These are phyloP conservation scores for Drepana arcuata DNA, from an alignment of 1,140 invertebrate genomes.

Conservation along the genomic window DNA sequence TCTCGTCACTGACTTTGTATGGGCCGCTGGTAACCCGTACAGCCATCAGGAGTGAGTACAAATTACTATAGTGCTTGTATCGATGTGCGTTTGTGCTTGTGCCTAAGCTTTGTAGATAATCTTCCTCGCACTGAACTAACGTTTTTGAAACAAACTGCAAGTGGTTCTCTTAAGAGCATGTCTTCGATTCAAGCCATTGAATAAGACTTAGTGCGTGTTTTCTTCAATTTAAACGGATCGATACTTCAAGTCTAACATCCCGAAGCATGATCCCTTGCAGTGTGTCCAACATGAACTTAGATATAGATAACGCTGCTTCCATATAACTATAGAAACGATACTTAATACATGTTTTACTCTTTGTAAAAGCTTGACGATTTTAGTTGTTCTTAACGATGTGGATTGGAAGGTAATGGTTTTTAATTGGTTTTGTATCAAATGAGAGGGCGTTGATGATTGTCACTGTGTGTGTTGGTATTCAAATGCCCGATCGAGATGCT, in stretches of 20 bases:
- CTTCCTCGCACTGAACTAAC: conserved; percentile 53
- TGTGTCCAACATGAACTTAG: conserved; percentile 38
- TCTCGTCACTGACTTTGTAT: conserved; percentile 73
- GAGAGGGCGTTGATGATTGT: conserved; percentile 54
- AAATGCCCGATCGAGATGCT: conserved; percentile 71
- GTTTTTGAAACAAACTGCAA: conserved; percentile 60
- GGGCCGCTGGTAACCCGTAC: conserved; percentile 73
- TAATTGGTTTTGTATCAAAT: conserved; percentile 64
- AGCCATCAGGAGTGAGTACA: conserved; percentile 72
- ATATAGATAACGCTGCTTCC: conserved; percentile 59
- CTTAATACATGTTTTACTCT: conserved; percentile 63
- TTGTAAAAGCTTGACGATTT: conserved; percentile 63
- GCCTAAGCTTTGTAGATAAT: conserved; percentile 60
- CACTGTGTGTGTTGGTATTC: conserved; percentile 71
- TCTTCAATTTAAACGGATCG: conserved; percentile 14
- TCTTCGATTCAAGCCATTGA: conserved; percentile 18
- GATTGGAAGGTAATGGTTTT: conserved; percentile 70
- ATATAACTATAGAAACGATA: conserved; percentile 43
- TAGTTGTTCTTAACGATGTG: conserved; percentile 62
- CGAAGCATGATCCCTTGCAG: conserved; percentile 61
- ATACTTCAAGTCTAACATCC: conserved; percentile 32
- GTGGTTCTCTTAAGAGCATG: conserved; percentile 40
- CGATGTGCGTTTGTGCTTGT: conserved; percentile 68
- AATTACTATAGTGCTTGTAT: conserved; percentile 70
- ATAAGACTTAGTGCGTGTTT: conserved; percentile 39